These are phyloP conservation scores for Campylomormyrus numenius DNA, from an alignment of 2,113 vertebrate genomes.

Conservation along the genomic window DNA sequence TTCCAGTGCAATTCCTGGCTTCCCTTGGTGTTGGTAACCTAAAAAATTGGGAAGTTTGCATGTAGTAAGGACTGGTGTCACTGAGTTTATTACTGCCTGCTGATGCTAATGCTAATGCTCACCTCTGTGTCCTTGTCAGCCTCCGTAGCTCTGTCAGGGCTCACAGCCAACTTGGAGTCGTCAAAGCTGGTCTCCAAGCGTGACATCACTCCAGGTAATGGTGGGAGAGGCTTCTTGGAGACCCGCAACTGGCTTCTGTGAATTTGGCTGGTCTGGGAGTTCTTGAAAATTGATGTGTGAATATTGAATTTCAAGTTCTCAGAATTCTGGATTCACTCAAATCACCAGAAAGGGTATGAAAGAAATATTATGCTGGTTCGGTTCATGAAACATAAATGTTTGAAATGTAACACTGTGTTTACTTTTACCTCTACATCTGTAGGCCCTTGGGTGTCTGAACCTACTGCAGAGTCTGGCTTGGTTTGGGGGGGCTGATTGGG, in stretches of 20 bases:
- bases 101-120: not conserved
- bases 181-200: no score
- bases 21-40: not conserved
- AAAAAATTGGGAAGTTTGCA: not conserved
- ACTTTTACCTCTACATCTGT: not conserved
- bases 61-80: not conserved
- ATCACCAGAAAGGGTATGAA: not conserved
- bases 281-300: not conserved
- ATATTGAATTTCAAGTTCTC: not conserved
- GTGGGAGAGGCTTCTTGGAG: not conserved
- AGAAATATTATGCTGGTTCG: not conserved
- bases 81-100: not conserved
- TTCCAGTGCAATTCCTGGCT: not conserved
- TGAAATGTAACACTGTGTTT: not conserved
- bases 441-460: not conserved
- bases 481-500: not conserved
- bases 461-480: not conserved
- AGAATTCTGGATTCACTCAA: not conserved
- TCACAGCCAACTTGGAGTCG: not conserved
- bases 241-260: not conserved
- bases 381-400: not conserved
- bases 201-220: not conserved
- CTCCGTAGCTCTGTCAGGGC: not conserved
- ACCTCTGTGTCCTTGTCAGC: not conserved
- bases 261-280: not conserved